Percentiles rank a stretch among this genome's conserved stretches.
phyloP scores from a whole-genome alignment of 2,888 invertebrate genomes.

The Eupithecia subfuscata region DNA sequence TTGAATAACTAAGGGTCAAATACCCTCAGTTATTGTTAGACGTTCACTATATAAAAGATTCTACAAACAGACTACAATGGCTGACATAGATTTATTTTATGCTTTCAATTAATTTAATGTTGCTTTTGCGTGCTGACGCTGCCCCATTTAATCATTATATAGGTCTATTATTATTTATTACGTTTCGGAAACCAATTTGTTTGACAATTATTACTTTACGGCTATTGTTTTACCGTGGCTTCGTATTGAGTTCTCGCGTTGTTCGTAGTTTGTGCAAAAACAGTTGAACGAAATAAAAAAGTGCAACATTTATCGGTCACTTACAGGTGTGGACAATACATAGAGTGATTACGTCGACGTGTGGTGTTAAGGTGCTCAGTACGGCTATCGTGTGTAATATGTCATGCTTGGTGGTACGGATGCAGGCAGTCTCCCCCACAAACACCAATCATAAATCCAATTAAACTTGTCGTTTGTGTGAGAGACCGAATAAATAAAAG shows the following conservation, averaged over 20 bases:
- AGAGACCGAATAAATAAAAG: constrained; percentile 57
- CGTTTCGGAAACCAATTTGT: constrained; percentile 20
- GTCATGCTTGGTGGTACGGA: constrained; percentile 82
- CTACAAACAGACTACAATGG: constrained; percentile 6
- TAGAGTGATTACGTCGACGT: constrained; percentile 39
- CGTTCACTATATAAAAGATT: background rate
- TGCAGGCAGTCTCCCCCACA: constrained; percentile 76
- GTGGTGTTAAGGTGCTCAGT: constrained; percentile 60
- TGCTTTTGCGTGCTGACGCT: constrained; percentile 25
- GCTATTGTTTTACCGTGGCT: constrained; percentile 5
- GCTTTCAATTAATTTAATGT: constrained; percentile 26
- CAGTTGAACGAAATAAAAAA: constrained; percentile 38
- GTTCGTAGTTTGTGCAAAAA: constrained; percentile 25
- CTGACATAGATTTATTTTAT: constrained; percentile 20
- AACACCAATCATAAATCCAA: constrained; percentile 51
- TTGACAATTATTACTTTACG: background rate
- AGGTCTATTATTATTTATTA: constrained; percentile 21
- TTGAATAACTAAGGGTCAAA: background rate
- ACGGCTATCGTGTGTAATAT: constrained; percentile 60
- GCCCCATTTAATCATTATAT: constrained; percentile 18
- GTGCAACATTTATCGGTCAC: constrained; percentile 44
- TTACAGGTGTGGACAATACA: constrained; percentile 38
- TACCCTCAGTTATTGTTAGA: background rate
- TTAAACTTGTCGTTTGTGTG: constrained; percentile 57
- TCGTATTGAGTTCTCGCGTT: background rate